Evolutionary conservation across 2,888 invertebrate species (phyloP).

Genomic region (Hylaea fasciaria): DNA sequence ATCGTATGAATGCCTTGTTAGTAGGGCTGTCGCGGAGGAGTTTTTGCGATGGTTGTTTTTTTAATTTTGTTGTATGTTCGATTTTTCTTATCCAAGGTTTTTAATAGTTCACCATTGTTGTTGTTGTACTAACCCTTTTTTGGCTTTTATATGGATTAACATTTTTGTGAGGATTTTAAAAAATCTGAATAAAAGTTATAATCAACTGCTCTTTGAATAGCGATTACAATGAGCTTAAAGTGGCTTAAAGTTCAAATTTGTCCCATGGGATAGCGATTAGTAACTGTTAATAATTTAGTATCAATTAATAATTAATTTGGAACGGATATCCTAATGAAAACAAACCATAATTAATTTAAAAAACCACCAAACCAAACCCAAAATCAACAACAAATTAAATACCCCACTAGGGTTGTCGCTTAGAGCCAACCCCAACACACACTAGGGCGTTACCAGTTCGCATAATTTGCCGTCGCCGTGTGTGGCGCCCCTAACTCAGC

Average conservation of each 20-base stretch:
- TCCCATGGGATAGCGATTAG: too few relatives aligned
- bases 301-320: not conserved
- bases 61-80: not conserved
- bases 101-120: too few relatives aligned
- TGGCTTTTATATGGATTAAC: too few relatives aligned
- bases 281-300: not conserved
- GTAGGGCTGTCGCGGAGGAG: constrained; percentile 41
- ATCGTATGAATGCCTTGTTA: constrained; percentile 57
- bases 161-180: too few relatives aligned
- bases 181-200: too few relatives aligned
- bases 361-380: not conserved
- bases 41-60: not conserved
- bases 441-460: constrained; percentile 48
- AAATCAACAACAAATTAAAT: constrained; percentile 23
- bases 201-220: too few relatives aligned
- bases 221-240: too few relatives aligned
- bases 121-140: too few relatives aligned
- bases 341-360: constrained; percentile 11
- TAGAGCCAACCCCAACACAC: constrained; percentile 36
- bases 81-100: not conserved
- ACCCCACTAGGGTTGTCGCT: constrained; percentile 41
- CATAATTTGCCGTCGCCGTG: constrained; percentile 79
- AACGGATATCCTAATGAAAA: not conserved
- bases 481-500: constrained; percentile 82
- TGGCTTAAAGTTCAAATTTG: too few relatives aligned